phyloP scores from a whole-genome alignment of 2,888 invertebrate genomes.

The Hirtodrosophila trivittata region DNA sequence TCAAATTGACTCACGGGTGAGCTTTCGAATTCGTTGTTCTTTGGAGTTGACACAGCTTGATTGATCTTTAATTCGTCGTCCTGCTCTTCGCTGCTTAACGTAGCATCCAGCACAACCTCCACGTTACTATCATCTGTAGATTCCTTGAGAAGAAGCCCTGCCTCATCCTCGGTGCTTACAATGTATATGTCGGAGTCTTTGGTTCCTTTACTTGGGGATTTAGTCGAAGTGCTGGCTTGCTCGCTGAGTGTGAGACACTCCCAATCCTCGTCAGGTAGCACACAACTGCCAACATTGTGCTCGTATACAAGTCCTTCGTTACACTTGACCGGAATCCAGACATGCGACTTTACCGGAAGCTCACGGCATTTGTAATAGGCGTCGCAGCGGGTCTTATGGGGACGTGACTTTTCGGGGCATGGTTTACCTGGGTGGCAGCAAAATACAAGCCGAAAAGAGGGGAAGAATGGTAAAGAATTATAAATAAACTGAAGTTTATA shows the following conservation, averaged over 20 bases:
- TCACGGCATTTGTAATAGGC: constrained; percentile 81
- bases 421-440: constrained; percentile 75
- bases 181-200: constrained; percentile 64
- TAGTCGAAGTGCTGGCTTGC: constrained; percentile 16
- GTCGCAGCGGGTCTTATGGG: constrained; percentile 83
- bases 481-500: constrained; percentile 1
- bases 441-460: background rate
- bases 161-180: constrained; percentile 58
- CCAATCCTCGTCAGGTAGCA: constrained; percentile 84
- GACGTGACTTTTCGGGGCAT: constrained; percentile 81
- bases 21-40: constrained; percentile 36
- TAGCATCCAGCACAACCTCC: constrained; percentile 59
- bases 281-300: constrained; percentile 81
- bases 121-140: constrained; percentile 66
- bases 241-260: constrained; percentile 80
- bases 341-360: constrained; percentile 74
- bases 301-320: constrained; percentile 83
- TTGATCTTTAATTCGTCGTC: constrained; percentile 23
- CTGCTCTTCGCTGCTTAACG: constrained; percentile 67
- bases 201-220: background rate
- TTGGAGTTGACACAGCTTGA: background rate
- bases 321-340: constrained; percentile 82
- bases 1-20: constrained; percentile 58
- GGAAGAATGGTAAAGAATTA: constrained; percentile 2
- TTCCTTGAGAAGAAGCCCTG: constrained; percentile 45